Evolutionary conservation across 2,113 vertebrate species (phyloP).

Genomic region (Riparia riparia): DNA sequence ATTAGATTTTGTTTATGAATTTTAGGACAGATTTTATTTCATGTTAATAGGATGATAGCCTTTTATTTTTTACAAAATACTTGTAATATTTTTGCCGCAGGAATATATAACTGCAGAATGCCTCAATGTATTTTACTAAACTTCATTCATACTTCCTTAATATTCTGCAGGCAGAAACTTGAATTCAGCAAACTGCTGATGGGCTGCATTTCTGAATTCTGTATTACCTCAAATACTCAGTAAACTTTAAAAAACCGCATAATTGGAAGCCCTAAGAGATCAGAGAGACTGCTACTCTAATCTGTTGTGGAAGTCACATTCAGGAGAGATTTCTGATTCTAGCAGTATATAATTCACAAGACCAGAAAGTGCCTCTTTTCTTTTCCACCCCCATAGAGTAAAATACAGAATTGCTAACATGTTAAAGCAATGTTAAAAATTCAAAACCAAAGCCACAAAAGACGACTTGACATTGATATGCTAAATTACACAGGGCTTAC

Average conservation of each 20-base stretch:
- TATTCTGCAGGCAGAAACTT: conserved; percentile 7
- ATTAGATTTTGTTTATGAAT: background rate
- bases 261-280: background rate
- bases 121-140: background rate
- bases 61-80: background rate
- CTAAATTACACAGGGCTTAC: background rate
- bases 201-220: background rate
- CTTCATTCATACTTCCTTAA: background rate
- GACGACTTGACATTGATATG: background rate
- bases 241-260: background rate
- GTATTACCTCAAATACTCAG: background rate
- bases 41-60: background rate
- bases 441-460: background rate
- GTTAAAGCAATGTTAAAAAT: background rate
- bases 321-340: background rate
- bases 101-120: background rate
- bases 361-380: background rate
- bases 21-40: background rate
- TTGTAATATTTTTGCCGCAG: background rate
- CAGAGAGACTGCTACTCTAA: background rate
- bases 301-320: background rate
- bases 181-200: background rate
- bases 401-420: background rate
- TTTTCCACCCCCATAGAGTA: background rate
- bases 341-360: background rate